A percentile compares a stretch with the other conserved stretches of the same genome.
Conservation (phyloP, 2,113 vertebrate species). For the Cyphomyrus plagiostoma region DNA sequence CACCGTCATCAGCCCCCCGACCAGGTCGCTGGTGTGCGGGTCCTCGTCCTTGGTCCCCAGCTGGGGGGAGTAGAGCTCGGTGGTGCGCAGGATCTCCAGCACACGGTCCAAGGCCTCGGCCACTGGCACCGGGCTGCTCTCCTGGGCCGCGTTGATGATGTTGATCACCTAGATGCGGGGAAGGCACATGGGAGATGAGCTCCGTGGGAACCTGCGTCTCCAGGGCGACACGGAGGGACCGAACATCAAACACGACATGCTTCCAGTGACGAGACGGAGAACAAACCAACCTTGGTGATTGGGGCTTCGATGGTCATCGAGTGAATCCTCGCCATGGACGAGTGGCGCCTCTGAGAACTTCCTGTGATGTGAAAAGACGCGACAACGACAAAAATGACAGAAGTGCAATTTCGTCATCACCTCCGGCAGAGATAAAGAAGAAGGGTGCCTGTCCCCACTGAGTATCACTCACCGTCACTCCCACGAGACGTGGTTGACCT, state of each 20-base stretch:
- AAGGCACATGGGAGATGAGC: conserved; percentile 7
- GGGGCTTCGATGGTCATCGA: conserved; percentile 98
- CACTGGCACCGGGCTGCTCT: conserved; percentile 85
- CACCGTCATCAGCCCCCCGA: conserved; percentile 91
- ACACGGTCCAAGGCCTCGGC: conserved; percentile 90
- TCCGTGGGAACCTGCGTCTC: neutral
- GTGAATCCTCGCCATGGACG: conserved; percentile 93
- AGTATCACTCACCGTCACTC: conserved; percentile 76
- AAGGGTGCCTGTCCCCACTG: neutral
- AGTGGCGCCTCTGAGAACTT: conserved; percentile 86
- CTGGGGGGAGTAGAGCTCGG: conserved; percentile 93
- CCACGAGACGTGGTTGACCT: conserved; percentile 75
- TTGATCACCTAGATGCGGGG: conserved; percentile 75
- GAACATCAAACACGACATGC: neutral
- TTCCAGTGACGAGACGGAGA: neutral
- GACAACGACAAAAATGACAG: neutral
- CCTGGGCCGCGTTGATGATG: conserved; percentile 94
- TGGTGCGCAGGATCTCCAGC: conserved; percentile 89
- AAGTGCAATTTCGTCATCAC: neutral
- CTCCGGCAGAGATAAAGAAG: neutral
- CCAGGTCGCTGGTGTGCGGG: conserved; percentile 88
- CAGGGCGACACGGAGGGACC: neutral
- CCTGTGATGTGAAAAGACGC: conserved; percentile 50
- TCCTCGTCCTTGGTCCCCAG: conserved; percentile 87
- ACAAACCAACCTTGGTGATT: conserved; percentile 84